Evolutionary conservation across 2,113 vertebrate species (phyloP).

Genomic region (Alligator sinensis): DNA sequence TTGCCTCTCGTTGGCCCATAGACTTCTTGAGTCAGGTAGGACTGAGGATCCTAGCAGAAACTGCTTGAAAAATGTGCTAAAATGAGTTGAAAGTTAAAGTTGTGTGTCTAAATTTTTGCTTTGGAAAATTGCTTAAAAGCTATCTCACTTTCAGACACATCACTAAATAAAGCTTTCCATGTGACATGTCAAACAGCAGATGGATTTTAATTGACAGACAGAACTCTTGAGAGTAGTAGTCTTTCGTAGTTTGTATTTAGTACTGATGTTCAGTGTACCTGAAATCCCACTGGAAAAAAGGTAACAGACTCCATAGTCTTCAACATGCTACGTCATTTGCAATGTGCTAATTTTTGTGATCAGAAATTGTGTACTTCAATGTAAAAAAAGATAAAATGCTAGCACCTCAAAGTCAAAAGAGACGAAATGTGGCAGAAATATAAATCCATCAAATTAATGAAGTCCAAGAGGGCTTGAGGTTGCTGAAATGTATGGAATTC

Average conservation of each 20-base stretch:
- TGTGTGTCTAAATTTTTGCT: background rate
- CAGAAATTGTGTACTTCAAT: background rate
- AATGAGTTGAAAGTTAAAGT: background rate
- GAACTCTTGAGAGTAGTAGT: slow-evolving; percentile 27
- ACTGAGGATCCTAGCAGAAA: background rate
- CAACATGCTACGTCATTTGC: background rate
- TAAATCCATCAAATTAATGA: background rate
- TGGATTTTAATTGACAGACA: background rate
- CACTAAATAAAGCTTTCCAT: background rate
- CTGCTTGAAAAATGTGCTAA: background rate
- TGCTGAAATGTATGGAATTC: background rate
- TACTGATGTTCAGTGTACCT: background rate
- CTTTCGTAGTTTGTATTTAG: background rate
- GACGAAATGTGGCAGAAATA: background rate
- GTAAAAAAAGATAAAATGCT: background rate
- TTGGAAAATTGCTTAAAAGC: background rate
- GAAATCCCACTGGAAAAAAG: background rate
- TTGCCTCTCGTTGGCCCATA: too few relatives aligned
- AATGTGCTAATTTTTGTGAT: background rate
- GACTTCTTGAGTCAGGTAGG: too few relatives aligned
- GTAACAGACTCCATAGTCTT: background rate
- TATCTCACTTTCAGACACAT: background rate
- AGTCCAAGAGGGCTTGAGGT: background rate
- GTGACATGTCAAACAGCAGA: background rate
- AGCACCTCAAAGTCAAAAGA: background rate